Evolutionary conservation across 2,113 vertebrate species (phyloP), one percentile per base, ranked within the genome.

Genomic region (Pterophyllum scalare): DNA sequence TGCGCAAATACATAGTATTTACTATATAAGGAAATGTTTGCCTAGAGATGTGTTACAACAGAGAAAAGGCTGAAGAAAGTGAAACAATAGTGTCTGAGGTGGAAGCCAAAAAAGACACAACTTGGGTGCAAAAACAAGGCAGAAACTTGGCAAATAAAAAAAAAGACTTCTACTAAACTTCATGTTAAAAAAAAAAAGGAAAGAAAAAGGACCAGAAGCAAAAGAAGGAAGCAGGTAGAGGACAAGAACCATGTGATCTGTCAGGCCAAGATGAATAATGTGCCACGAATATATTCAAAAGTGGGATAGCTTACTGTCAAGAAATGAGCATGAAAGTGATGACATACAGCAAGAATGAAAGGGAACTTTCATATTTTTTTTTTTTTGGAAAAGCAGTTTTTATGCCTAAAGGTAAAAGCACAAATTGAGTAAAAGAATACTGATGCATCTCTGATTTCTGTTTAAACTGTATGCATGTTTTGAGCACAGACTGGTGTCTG

Each of bases 191-290:
- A 64, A 13, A 64, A 38, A 20, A 22, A 64, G 38, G 35, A 62
- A 38, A 38, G 60, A 62, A n/a, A 38, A 62, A 3, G 35, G 52
- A 54, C 52, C 20, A 22, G 54, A 57, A 57, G 9, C 9, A 57
- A n/a, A 22, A 56, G 54, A 56, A 56, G 54, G 7, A 54, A 54
- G 49, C 46, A 72, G 46, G 11, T 6, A 72, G 13, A 72, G 17
- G 1, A 52, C 24, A 72, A 5, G 49, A 10, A 1, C 26, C 46
- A 54, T 15, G 10, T 2, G 43, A 0, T 52, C 65, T 72, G 65
- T 31, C 65, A 52, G 65, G 65, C 43, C 67, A 72, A 72, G 26
- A 72, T n/a, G 52, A 72, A 72, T 33, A 72, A 72, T 46, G 33
- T 72, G 43, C 67, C 19, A 33, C 11, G 12, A 52, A 54, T 72